Conservation (phyloP, 2,797 vertebrate species). For the Sparus aurata region DNA sequence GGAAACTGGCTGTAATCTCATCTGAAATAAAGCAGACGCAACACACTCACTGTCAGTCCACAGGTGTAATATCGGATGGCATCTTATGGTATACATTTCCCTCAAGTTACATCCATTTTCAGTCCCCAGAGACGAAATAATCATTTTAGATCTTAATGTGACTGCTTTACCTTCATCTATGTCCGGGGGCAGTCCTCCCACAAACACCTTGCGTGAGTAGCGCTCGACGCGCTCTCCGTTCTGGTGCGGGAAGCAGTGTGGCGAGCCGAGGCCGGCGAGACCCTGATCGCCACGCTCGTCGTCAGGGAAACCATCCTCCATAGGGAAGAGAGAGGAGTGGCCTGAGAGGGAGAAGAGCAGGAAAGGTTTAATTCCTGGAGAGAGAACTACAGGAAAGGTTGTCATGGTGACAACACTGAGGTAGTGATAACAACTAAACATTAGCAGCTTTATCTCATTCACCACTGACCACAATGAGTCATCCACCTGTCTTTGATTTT, state of each 20-base stretch:
- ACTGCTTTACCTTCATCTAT: conserved; percentile 94
- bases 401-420: neutral
- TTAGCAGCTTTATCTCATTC: neutral
- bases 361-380: conserved; percentile 29
- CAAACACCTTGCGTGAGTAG: conserved; percentile 98
- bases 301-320: conserved; percentile 98
- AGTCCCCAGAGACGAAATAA: neutral
- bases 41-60: neutral
- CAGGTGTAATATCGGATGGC: neutral
- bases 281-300: conserved; percentile 96
- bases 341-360: conserved; percentile 78
- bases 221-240: conserved; percentile 99
- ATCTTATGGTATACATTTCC: neutral
- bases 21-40: conserved; percentile 81
- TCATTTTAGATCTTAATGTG: neutral
- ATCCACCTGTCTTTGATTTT: neutral
- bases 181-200: conserved; percentile 96
- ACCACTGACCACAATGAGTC: conserved; percentile 8
- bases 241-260: conserved; percentile 98
- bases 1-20: conserved; percentile 99
- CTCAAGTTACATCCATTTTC: neutral
- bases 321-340: conserved; percentile 98
- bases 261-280: conserved; percentile 93
- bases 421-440: conserved; percentile 3
- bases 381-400: neutral